These are phyloP conservation scores for Didymodactylos carnosus DNA, from an alignment of 2,888 invertebrate species.

Conservation along the genomic window DNA sequence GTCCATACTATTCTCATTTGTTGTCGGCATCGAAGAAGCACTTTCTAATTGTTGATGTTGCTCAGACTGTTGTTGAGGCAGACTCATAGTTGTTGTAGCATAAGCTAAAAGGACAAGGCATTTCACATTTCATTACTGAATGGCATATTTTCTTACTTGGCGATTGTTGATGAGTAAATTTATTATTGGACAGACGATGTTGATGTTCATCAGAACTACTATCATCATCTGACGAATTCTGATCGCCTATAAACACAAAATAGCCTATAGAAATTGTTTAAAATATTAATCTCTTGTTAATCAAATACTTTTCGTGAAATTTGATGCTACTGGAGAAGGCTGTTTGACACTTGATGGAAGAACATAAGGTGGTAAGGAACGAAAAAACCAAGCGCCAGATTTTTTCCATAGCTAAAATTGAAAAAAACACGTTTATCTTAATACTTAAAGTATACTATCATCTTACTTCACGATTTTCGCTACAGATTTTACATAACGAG, in stretches of 20 bases:
- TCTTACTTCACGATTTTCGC: slow-evolving; percentile 11
- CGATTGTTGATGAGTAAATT: not conserved
- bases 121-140: too few relatives aligned
- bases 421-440: too few relatives aligned
- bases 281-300: too few relatives aligned
- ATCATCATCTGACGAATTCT: not conserved
- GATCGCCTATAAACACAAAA: not conserved
- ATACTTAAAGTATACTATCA: too few relatives aligned
- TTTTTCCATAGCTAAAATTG: slow-evolving; percentile 1
- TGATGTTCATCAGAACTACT: not conserved
- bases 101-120: not conserved
- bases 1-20: not conserved
- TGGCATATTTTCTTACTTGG: too few relatives aligned
- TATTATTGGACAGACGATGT: not conserved
- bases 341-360: not conserved
- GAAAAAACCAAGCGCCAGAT: slow-evolving; percentile 11
- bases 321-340: not conserved
- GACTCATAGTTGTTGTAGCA: not conserved
- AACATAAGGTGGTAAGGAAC: not conserved
- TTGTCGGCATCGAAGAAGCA: not conserved
- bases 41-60: not conserved
- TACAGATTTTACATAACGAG: slow-evolving; percentile 10
- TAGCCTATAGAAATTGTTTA: too few relatives aligned
- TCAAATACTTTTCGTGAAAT: not conserved
- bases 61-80: not conserved